phyloP scores from a whole-genome alignment of 1,140 invertebrate species.

The Apis florea region DNA sequence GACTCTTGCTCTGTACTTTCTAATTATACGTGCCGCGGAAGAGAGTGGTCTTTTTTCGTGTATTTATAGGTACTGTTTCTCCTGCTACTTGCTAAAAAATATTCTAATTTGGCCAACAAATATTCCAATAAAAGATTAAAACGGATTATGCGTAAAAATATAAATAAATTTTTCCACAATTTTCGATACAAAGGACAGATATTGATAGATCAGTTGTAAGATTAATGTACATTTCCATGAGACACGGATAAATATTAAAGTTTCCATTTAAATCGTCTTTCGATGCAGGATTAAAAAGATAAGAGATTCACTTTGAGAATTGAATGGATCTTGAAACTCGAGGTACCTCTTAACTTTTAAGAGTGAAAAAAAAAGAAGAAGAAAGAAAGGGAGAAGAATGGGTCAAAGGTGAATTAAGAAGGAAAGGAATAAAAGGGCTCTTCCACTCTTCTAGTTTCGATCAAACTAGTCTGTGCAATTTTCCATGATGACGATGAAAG shows the following conservation, averaged over 20 bases:
- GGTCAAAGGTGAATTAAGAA: background rate
- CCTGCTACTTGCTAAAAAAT: too few species aligned
- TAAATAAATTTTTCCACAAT: too few species aligned
- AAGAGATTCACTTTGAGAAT: slow-evolving; percentile 30
- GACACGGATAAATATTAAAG: background rate
- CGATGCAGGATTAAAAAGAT: background rate
- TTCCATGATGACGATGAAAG: background rate
- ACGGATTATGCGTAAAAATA: background rate
- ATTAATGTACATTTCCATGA: background rate
- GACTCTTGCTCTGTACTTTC: background rate
- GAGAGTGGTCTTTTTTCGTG: background rate
- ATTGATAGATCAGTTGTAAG: too few species aligned
- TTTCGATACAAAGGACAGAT: too few species aligned
- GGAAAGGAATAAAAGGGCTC: background rate
- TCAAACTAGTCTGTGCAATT: slow-evolving; percentile 3
- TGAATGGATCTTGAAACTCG: slow-evolving; percentile 30
- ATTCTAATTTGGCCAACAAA: too few species aligned
- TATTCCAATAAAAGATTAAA: background rate
- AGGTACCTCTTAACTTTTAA: background rate
- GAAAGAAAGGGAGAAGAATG: background rate
- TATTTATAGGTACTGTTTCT: background rate
- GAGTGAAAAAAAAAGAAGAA: background rate
- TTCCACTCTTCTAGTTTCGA: slow-evolving; percentile 12
- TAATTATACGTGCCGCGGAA: slow-evolving; percentile 16
- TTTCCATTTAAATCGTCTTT: background rate